A percentile compares a stretch with the other conserved stretches of the same genome.
Evolutionary conservation across 1,140 invertebrate species (phyloP).

Genomic region (Drosophila orosa): DNA sequence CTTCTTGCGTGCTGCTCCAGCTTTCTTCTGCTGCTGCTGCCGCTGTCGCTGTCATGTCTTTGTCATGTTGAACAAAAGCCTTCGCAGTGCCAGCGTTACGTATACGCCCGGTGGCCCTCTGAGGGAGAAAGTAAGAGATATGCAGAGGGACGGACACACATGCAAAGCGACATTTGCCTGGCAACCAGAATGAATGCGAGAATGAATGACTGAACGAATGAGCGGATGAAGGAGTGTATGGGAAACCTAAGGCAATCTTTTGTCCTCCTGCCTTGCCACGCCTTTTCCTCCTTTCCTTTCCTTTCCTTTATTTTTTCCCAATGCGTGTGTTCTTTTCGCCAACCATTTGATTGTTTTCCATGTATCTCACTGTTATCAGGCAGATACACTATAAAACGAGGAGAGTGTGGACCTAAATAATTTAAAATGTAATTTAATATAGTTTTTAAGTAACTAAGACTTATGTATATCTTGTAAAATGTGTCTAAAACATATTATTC

Average conservation of each 20-base stretch:
- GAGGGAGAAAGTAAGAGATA: conserved; percentile 14
- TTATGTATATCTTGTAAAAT: not conserved
- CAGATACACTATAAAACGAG: not conserved
- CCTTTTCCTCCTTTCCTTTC: not conserved
- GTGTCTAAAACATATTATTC: not conserved
- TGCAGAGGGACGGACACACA: conserved; percentile 41
- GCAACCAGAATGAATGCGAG: conserved; percentile 68
- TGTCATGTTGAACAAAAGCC: conserved; percentile 81
- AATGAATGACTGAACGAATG: conserved; percentile 68
- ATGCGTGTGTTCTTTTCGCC: conserved; percentile 58
- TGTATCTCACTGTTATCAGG: conserved; percentile 23
- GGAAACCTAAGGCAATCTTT: conserved; percentile 73
- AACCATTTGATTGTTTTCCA: conserved; percentile 75
- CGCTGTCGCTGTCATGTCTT: conserved; percentile 74
- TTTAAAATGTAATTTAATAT: not conserved
- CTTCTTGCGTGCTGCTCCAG: conserved; percentile 26
- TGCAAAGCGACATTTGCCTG: conserved; percentile 61
- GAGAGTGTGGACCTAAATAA: too few relatives aligned
- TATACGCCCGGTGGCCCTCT: conserved; percentile 61
- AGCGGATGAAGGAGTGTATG: conserved; percentile 53
- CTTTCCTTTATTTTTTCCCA: conserved; percentile 12
- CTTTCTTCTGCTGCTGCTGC: conserved; percentile 10
- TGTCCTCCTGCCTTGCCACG: conserved; percentile 46
- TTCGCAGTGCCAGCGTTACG: conserved; percentile 59
- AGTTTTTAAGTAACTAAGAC: not conserved